Conservation (phyloP, 2,888 invertebrate species). For the Criorhina ranunculi region DNA sequence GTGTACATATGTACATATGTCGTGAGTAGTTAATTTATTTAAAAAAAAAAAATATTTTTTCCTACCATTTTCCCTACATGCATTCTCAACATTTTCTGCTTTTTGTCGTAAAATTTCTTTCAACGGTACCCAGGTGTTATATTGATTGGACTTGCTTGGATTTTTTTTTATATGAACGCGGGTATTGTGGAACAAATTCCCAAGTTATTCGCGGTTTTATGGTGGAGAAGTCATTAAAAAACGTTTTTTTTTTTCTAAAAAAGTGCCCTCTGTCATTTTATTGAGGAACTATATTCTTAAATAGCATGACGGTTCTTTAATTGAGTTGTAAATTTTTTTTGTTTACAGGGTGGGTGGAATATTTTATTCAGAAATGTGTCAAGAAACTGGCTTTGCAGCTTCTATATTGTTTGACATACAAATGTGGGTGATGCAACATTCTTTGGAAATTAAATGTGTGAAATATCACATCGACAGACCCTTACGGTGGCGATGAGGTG, state of each 20-base stretch:
- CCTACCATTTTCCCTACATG: background rate
- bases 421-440: constrained; percentile 4
- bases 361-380: background rate
- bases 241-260: constrained; percentile 39
- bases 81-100: background rate
- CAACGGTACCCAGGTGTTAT: constrained; percentile 45
- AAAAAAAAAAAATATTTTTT: constrained; percentile 6
- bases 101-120: constrained; percentile 39
- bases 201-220: constrained; percentile 40
- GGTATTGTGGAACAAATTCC: constrained; percentile 53
- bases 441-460: constrained; percentile 26
- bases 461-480: background rate
- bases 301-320: too few species aligned
- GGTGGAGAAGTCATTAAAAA: constrained; percentile 43
- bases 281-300: too few species aligned
- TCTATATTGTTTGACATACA: background rate
- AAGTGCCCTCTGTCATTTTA: too few species aligned
- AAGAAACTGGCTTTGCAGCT: too few species aligned
- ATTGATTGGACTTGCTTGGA: constrained; percentile 40
- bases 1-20: too few species aligned
- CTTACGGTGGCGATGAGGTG: too few species aligned
- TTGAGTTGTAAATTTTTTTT: too few species aligned
- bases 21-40: constrained; percentile 61
- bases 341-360: background rate
- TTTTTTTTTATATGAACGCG: constrained; percentile 12